phyloP scores from a whole-genome alignment of 2,888 invertebrate species.

The Clepsis dumicolana region DNA sequence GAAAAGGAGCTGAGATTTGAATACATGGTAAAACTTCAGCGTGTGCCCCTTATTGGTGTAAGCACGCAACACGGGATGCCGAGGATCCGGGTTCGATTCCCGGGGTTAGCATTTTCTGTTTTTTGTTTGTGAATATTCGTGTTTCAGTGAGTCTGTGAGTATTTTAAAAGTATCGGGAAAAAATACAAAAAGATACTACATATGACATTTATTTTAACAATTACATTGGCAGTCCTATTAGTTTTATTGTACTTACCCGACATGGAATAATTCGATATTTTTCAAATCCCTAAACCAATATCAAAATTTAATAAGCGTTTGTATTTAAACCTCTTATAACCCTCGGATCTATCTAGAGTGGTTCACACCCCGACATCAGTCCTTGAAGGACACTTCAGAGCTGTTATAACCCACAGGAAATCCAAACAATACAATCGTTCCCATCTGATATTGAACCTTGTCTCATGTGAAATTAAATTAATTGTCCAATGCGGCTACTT shows the following conservation, averaged over 20 bases:
- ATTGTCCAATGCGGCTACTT: background rate
- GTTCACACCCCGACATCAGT: constrained; percentile 46
- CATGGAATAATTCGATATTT: constrained; percentile 27
- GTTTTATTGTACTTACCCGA: background rate
- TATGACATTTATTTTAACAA: too few relatives aligned
- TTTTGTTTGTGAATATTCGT: too few relatives aligned
- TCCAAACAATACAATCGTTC: background rate
- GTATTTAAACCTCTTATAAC: constrained; percentile 48
- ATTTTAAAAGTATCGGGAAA: too few relatives aligned
- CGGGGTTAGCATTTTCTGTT: too few relatives aligned
- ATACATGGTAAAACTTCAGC: too few relatives aligned
- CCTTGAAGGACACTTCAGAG: constrained; percentile 46
- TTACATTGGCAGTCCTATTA: too few relatives aligned
- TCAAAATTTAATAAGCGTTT: constrained; percentile 42
- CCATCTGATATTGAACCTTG: background rate
- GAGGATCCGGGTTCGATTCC: too few relatives aligned
- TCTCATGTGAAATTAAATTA: background rate
- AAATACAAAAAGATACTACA: too few relatives aligned
- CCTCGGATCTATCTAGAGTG: constrained; percentile 46
- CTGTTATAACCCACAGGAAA: constrained; percentile 41
- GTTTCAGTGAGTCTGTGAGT: too few relatives aligned
- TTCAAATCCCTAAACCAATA: constrained; percentile 45
- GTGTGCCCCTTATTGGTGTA: too few relatives aligned
- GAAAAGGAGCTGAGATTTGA: too few relatives aligned
- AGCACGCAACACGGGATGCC: too few relatives aligned